These are phyloP conservation scores for Tribolium freemani DNA, from an alignment of 2,888 invertebrate genomes.

Conservation along the genomic window DNA sequence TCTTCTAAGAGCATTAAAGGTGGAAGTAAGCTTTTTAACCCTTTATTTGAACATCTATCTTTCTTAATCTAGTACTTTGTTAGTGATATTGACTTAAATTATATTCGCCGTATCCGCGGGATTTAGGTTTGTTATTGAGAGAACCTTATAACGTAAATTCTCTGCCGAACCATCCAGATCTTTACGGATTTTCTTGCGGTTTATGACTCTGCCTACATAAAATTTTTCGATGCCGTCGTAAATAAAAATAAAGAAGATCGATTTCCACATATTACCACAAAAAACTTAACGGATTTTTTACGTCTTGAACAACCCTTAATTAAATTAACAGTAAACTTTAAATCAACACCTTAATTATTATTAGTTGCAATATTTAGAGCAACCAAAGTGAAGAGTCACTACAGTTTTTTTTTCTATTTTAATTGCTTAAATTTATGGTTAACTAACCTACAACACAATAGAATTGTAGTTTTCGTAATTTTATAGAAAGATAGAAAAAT, in stretches of 20 bases:
- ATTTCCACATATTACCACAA: slow-evolving; percentile 1
- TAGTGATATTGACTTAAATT: slow-evolving; percentile 54
- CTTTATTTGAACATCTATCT: slow-evolving; percentile 56
- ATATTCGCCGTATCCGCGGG: slow-evolving; percentile 48
- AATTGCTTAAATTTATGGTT: too few species aligned
- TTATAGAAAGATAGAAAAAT: too few species aligned
- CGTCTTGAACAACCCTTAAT: too few species aligned
- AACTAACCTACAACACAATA: too few species aligned
- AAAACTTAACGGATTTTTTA: not conserved
- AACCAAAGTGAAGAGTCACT: too few species aligned
- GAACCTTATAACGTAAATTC: slow-evolving; percentile 41
- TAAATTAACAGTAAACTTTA: too few species aligned
- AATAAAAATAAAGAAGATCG: slow-evolving; percentile 36
- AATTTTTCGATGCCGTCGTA: slow-evolving; percentile 25
- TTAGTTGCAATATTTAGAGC: too few species aligned
- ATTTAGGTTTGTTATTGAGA: slow-evolving; percentile 49
- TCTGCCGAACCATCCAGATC: slow-evolving; percentile 38
- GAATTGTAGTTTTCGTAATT: too few species aligned
- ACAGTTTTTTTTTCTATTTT: too few species aligned
- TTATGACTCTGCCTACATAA: slow-evolving; percentile 36
- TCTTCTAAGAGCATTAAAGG: slow-evolving; percentile 52
- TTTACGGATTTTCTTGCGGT: slow-evolving; percentile 40
- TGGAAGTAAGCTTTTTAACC: slow-evolving; percentile 56
- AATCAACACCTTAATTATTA: too few species aligned
- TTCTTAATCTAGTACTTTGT: slow-evolving; percentile 55